Percentiles rank a stretch among this genome's conserved stretches.
These are phyloP conservation scores for Sebastes variabilis DNA, from an alignment of 2,797 vertebrate genomes.

Conservation along the genomic window DNA sequence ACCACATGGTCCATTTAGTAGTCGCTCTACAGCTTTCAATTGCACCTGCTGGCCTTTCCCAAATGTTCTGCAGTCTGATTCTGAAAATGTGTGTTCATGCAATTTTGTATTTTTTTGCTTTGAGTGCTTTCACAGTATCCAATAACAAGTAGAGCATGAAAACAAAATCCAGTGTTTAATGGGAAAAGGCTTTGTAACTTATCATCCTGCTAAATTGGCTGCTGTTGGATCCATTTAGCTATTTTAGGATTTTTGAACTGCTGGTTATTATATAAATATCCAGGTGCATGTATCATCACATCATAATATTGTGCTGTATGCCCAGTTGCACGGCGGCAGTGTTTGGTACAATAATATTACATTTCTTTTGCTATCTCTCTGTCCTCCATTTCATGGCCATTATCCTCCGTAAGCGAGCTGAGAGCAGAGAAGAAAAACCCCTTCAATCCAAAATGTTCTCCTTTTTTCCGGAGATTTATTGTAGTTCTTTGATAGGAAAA, in stretches of 20 bases:
- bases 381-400: slow-evolving; percentile 16
- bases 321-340: neutral
- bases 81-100: neutral
- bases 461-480: slow-evolving; percentile 42
- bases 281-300: neutral
- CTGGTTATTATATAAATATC: neutral
- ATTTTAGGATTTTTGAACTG: neutral
- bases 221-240: neutral
- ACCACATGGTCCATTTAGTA: neutral
- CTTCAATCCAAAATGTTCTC: neutral
- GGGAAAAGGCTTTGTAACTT: neutral
- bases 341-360: slow-evolving; percentile 5
- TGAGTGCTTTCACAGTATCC: neutral
- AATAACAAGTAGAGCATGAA: neutral
- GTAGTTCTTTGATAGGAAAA: slow-evolving; percentile 51
- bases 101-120: neutral
- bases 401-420: slow-evolving; percentile 8
- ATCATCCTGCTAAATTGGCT: neutral
- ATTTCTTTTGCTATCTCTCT: slow-evolving; percentile 3
- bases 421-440: slow-evolving; percentile 8
- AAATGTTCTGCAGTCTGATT: neutral
- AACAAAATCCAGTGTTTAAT: neutral
- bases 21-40: neutral
- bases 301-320: neutral
- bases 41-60: neutral